Percentiles rank a stretch among this genome's conserved stretches.
These are phyloP conservation scores for Meleagris gallopavo DNA, from an alignment of 2,113 vertebrate genomes.

Conservation along the genomic window DNA sequence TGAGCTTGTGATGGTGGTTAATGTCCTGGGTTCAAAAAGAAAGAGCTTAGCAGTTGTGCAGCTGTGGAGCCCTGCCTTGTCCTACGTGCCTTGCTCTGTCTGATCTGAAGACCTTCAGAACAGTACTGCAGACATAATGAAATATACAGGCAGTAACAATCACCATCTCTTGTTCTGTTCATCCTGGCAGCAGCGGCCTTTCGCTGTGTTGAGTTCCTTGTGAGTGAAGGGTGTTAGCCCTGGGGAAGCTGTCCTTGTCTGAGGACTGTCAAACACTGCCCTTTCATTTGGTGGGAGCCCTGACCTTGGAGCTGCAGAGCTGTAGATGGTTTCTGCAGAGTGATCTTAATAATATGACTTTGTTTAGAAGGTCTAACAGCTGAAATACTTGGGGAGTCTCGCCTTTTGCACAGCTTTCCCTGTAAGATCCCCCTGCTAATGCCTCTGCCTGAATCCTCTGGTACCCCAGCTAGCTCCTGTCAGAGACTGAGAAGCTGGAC, in stretches of 20 bases:
- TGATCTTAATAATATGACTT: rapidly evolving
- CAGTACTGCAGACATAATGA: background rate
- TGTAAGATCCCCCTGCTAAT: background rate
- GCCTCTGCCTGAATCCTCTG: background rate
- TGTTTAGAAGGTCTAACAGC: background rate
- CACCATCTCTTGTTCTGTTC: background rate
- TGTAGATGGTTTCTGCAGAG: background rate
- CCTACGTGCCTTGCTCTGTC: background rate
- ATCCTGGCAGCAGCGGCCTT: background rate
- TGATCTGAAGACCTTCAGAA: background rate
- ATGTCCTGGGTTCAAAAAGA: background rate
- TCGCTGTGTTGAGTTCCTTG: background rate
- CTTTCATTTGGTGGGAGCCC: background rate
- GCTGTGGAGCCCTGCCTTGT: background rate
- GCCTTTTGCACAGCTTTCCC: background rate
- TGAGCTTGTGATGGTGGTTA: background rate
- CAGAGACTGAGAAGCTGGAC: background rate
- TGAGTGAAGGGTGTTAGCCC: background rate
- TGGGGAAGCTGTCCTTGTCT: background rate
- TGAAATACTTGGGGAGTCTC: background rate
- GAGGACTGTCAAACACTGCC: background rate
- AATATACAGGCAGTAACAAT: background rate
- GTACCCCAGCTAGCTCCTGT: background rate
- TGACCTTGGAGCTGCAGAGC: background rate
- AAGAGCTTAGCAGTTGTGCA: background rate